These are phyloP conservation scores for Sebastes hopkinsi DNA, from an alignment of 2,797 vertebrate genomes.

Conservation along the genomic window DNA sequence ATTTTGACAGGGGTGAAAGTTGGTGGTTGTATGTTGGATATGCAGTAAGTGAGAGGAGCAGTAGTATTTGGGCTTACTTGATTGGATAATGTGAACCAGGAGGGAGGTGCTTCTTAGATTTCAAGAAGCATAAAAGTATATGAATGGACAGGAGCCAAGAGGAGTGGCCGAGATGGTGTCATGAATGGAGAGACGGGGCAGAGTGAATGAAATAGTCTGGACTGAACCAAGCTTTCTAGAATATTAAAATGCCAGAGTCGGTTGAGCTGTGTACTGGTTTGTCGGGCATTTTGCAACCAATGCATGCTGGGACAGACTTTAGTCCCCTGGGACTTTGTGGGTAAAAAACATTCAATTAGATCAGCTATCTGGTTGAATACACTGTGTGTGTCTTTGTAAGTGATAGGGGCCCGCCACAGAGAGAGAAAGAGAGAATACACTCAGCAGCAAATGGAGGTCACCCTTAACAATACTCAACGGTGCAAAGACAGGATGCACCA, in stretches of 20 bases:
- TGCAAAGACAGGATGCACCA: neutral
- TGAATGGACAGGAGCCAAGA: slow-evolving; percentile 5
- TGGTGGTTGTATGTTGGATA: neutral
- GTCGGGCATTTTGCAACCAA: neutral
- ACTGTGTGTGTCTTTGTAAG: neutral
- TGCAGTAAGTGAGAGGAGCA: neutral
- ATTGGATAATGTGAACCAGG: neutral
- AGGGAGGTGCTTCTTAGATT: neutral
- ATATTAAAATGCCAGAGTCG: neutral
- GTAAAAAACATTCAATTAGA: neutral
- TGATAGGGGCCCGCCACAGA: neutral
- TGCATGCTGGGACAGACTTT: neutral
- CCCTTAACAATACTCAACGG: neutral
- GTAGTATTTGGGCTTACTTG: neutral
- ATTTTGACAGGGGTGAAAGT: neutral
- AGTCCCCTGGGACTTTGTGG: neutral
- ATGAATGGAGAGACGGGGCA: neutral
- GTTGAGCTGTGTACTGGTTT: neutral
- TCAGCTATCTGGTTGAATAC: neutral
- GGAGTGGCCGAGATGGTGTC: neutral
- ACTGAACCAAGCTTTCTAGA: neutral
- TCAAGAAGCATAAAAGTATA: neutral
- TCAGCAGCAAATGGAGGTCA: slow-evolving; percentile 30
- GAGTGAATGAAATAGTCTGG: neutral
- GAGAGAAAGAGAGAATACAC: neutral